phyloP scores from a whole-genome alignment of 2,113 vertebrate species.

The Morone saxatilis region DNA sequence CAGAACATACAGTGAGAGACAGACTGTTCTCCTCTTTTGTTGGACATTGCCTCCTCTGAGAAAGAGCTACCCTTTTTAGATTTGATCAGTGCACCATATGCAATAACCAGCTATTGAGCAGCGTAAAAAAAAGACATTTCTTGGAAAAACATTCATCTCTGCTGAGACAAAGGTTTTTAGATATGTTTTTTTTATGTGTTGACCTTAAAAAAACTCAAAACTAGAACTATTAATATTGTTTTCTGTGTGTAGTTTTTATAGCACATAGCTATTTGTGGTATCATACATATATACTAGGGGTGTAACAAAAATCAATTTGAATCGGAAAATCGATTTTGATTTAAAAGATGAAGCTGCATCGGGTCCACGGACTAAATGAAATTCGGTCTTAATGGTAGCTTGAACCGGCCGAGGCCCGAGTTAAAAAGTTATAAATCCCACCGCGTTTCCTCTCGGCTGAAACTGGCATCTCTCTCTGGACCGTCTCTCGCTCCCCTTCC shows the following conservation, averaged over 20 bases:
- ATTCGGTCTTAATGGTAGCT: too few species aligned
- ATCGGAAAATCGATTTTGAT: too few species aligned
- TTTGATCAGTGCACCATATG: conserved; percentile 15
- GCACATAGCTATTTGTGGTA: not conserved
- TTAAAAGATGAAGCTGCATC: too few species aligned
- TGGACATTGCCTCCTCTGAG: conserved; percentile 3
- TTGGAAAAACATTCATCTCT: not conserved
- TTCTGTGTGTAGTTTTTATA: not conserved
- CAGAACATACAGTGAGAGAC: conserved; percentile 1
- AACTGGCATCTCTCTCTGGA: too few species aligned
- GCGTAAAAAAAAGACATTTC: not conserved
- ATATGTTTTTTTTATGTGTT: not conserved
- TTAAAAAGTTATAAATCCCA: too few species aligned
- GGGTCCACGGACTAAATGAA: too few species aligned
- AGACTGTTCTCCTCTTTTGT: conserved; percentile 22
- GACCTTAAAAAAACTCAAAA: not conserved
- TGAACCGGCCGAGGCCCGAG: too few species aligned
- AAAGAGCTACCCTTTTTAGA: conserved; percentile 4
- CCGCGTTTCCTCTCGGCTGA: too few species aligned
- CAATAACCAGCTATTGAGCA: not conserved
- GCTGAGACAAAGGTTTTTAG: not conserved
- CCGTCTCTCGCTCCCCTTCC: too few species aligned
- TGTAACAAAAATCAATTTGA: too few species aligned
- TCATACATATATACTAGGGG: not conserved
- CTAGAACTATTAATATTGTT: not conserved